Evolutionary conservation across 2,797 vertebrate genomes (phyloP).

Genomic region (Sandelia bainsii): DNA sequence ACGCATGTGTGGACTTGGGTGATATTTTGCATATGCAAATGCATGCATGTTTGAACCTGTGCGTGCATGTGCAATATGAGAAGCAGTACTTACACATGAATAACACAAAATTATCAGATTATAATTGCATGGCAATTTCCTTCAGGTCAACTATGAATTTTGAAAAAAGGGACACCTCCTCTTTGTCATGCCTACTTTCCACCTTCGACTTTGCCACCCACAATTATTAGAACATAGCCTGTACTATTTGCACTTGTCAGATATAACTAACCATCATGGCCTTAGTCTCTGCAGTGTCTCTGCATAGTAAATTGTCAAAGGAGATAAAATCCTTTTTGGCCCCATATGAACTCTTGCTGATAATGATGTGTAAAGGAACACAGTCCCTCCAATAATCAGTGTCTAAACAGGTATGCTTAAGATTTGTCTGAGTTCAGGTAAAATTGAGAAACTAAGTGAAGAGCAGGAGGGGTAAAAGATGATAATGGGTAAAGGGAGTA

Average conservation of each 20-base stretch:
- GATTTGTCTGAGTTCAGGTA: slow-evolving; percentile 17
- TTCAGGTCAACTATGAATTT: slow-evolving; percentile 27
- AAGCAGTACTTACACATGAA: slow-evolving; percentile 19
- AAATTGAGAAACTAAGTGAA: slow-evolving; percentile 9
- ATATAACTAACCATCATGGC: slow-evolving; percentile 42
- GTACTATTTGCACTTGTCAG: slow-evolving; percentile 48
- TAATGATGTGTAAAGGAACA: slow-evolving; percentile 27
- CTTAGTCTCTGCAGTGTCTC: slow-evolving; percentile 18
- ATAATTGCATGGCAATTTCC: slow-evolving; percentile 19
- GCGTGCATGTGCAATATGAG: neutral
- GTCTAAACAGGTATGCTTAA: slow-evolving; percentile 11
- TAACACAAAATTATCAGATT: slow-evolving; percentile 33
- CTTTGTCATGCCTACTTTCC: slow-evolving; percentile 12
- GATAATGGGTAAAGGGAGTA: neutral
- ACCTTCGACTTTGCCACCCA: slow-evolving; percentile 42
- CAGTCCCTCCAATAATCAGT: slow-evolving; percentile 10
- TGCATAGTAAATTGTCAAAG: slow-evolving; percentile 18
- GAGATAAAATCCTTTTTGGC: slow-evolving; percentile 50
- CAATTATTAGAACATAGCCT: slow-evolving; percentile 45
- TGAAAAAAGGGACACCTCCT: neutral
- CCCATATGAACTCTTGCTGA: slow-evolving; percentile 36
- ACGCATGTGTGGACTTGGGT: neutral
- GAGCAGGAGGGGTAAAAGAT: neutral
- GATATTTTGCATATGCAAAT: slow-evolving; percentile 35
- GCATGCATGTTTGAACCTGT: slow-evolving; percentile 9